Evolutionary conservation across 1,140 invertebrate genomes (phyloP).

Genomic region (Tenebrio molitor): DNA sequence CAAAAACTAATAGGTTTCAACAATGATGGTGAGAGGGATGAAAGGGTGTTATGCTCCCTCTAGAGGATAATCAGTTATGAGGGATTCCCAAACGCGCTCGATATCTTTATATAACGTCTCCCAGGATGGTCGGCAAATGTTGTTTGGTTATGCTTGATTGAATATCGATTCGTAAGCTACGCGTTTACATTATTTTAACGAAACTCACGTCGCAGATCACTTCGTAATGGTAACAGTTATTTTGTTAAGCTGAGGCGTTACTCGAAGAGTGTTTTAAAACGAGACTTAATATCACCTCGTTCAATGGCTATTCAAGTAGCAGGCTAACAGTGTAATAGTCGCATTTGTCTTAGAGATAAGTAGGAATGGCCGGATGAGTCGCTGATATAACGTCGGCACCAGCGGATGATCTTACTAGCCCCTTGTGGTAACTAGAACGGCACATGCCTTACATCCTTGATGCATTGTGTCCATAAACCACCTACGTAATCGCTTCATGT

Average conservation of each 20-base stretch:
- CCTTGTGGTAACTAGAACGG: slow-evolving; percentile 17
- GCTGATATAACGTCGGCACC: slow-evolving; percentile 39
- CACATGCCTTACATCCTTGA: slow-evolving; percentile 22
- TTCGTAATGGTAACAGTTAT: not conserved
- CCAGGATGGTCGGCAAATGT: slow-evolving; percentile 27
- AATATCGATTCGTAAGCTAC: slow-evolving; percentile 23
- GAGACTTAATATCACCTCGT: slow-evolving; percentile 13
- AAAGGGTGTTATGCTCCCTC: slow-evolving; percentile 18
- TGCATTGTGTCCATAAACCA: slow-evolving; percentile 30
- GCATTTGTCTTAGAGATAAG: slow-evolving; percentile 46
- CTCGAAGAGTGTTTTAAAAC: not conserved
- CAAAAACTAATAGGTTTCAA: slow-evolving; percentile 39
- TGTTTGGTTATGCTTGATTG: slow-evolving; percentile 37
- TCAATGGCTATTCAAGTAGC: slow-evolving; percentile 29
- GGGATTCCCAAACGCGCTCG: slow-evolving; percentile 15
- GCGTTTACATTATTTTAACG: slow-evolving; percentile 22
- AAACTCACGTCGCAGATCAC: not conserved
- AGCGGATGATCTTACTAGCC: slow-evolving; percentile 12
- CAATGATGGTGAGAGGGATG: slow-evolving; percentile 22
- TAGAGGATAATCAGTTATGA: slow-evolving; percentile 33
- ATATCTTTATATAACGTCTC: slow-evolving; percentile 36
- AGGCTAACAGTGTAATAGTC: slow-evolving; percentile 39
- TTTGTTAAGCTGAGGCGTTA: not conserved
- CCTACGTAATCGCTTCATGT: slow-evolving; percentile 30
- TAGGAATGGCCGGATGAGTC: slow-evolving; percentile 43